Percentiles rank a stretch among this genome's conserved stretches.
Evolutionary conservation across 2,888 invertebrate species (phyloP).

Genomic region (Clanis bilineata): DNA sequence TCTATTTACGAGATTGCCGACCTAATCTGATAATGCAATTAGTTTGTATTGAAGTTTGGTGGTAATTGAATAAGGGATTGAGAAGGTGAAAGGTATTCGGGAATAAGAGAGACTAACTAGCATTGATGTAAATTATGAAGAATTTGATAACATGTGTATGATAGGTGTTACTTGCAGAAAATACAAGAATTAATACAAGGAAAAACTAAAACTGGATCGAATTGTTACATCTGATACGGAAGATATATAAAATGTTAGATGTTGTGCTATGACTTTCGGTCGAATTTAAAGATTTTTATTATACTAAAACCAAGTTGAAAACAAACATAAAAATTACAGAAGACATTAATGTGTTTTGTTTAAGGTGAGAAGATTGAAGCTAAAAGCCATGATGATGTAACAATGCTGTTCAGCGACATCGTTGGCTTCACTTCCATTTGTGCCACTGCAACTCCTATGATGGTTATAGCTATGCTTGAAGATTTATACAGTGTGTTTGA

Average conservation of each 20-base stretch:
- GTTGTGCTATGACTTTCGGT: too few species aligned
- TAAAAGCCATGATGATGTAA: constrained; percentile 95
- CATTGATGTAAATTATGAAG: not conserved
- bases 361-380: constrained; percentile 94
- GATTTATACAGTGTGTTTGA: constrained; percentile 96
- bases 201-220: too few species aligned
- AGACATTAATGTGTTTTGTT: not conserved
- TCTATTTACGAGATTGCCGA: not conserved
- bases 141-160: not conserved
- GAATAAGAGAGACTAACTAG: not conserved
- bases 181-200: too few species aligned
- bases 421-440: constrained; percentile 98
- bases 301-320: not conserved
- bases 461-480: constrained; percentile 97
- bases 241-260: too few species aligned
- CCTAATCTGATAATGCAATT: not conserved
- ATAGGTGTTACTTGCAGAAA: too few species aligned
- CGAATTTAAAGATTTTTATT: too few species aligned
- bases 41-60: not conserved
- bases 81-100: not conserved
- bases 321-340: not conserved
- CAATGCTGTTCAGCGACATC: constrained; percentile 97
- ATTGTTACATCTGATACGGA: too few species aligned
- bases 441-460: constrained; percentile 96
- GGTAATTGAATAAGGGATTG: not conserved